Base-by-base conservation (phyloP, 2,797 vertebrate genomes). In the Molossus alvarezi region DNA sequence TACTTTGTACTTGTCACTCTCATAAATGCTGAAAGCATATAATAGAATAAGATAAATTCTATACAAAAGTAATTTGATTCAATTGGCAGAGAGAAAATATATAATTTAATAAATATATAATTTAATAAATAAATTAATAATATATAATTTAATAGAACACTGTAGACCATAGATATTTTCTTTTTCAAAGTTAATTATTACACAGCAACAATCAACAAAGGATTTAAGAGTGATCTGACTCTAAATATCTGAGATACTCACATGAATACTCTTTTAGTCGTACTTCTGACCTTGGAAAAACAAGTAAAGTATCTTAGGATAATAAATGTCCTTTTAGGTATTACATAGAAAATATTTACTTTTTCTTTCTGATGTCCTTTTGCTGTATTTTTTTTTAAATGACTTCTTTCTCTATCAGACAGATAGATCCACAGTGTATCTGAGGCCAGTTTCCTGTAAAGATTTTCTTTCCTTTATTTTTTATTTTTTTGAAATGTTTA, bases 271-370 rank as follows among this genome's bases (percentile, higher is more conserved):
- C 11, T 82, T 88, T 25, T 77, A 89, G 73, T 93, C 37, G 71
- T 65, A 82, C 48, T 82, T 90, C 9, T 92, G 64, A 60, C 12
- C 33, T 97, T 96, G 58, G 77, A 86, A 96, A 96, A 90, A 15
- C 33, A 88, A 90, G 25, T 62, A 53, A 93, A 69, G 7, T 9
- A 72, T 88, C 65, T 92, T 90, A 90, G 33, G 13, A 92, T 93
- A 95, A 97, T 97, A 97, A 96, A 79, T 96, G 86, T 62, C 67
- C 21, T 94, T 85, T 96, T 75, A 90, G 21, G 13, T 82, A 96
- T 90, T 67, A 65, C 25, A 79, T 88, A 93, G 85, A 96, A 97
- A 94, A 86, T 97, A 94, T 85, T 95, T 96, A 77, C 53, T 90
- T 97, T 96, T 80, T 71, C 67, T 82, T 88, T 96, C 18, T 95